Conservation (phyloP, 2,797 vertebrate genomes). For the Octomys mimax region DNA sequence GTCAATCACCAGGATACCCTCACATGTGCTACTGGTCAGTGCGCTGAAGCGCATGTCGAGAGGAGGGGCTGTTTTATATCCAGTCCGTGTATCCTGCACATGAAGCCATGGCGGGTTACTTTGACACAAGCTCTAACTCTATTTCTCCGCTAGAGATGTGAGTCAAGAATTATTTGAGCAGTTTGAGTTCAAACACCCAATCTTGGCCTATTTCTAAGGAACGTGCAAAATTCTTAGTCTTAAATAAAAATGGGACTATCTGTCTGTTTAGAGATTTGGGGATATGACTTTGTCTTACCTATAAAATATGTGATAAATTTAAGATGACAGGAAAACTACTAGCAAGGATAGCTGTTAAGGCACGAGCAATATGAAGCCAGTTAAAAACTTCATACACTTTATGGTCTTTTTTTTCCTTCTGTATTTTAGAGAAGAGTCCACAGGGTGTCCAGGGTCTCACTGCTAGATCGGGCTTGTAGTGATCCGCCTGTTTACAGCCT, state of each 20-base stretch:
- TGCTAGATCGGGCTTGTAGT: too few species aligned
- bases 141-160: neutral
- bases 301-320: neutral
- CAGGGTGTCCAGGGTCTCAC: too few species aligned
- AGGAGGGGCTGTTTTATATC: neutral
- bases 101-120: neutral
- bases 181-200: neutral
- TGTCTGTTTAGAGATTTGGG: neutral
- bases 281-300: neutral
- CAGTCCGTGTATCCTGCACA: neutral
- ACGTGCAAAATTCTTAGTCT: neutral
- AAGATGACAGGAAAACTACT: neutral
- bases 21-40: neutral
- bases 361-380: constrained; percentile 14
- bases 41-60: neutral
- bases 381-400: neutral
- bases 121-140: neutral
- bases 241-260: neutral
- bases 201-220: neutral
- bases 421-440: too few species aligned
- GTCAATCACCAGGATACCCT: neutral
- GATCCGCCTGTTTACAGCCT: too few species aligned
- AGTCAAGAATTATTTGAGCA: neutral
- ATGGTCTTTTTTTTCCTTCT: neutral
- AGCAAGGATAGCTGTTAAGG: neutral